These are phyloP conservation scores for Zophobas morio DNA, from an alignment of 1,140 invertebrate genomes.

Conservation along the genomic window DNA sequence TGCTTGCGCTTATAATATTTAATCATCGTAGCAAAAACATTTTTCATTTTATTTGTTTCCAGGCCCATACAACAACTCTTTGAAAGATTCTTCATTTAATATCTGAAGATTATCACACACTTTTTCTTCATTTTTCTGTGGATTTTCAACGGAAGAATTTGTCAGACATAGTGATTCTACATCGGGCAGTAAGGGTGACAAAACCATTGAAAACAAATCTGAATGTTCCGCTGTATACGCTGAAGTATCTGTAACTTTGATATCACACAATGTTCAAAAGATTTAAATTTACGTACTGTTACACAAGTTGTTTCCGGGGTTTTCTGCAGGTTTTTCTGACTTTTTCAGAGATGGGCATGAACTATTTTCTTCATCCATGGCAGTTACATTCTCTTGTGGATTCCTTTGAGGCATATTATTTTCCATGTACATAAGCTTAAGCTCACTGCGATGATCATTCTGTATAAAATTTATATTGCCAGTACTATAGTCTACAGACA, in stretches of 20 bases:
- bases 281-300: constrained; percentile 9
- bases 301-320: neutral
- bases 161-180: constrained; percentile 71
- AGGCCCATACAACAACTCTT: constrained; percentile 51
- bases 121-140: constrained; percentile 17
- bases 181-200: constrained; percentile 68
- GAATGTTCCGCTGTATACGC: constrained; percentile 30
- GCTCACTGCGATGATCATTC: constrained; percentile 6
- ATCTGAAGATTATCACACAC: constrained; percentile 1
- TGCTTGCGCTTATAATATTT: neutral
- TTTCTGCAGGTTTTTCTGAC: neutral
- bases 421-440: constrained; percentile 23
- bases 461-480: constrained; percentile 57
- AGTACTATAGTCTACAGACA: constrained; percentile 58
- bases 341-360: neutral
- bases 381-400: neutral
- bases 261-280: constrained; percentile 1
- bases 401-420: neutral
- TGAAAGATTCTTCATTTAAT: constrained; percentile 51
- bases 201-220: constrained; percentile 70
- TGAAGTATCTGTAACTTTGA: neutral
- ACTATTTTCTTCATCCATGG: neutral
- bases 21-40: neutral
- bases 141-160: constrained; percentile 56
- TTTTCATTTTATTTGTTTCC: constrained; percentile 33